Evolutionary conservation across 2,797 vertebrate species (phyloP).

Genomic region (Falco biarmicus): DNA sequence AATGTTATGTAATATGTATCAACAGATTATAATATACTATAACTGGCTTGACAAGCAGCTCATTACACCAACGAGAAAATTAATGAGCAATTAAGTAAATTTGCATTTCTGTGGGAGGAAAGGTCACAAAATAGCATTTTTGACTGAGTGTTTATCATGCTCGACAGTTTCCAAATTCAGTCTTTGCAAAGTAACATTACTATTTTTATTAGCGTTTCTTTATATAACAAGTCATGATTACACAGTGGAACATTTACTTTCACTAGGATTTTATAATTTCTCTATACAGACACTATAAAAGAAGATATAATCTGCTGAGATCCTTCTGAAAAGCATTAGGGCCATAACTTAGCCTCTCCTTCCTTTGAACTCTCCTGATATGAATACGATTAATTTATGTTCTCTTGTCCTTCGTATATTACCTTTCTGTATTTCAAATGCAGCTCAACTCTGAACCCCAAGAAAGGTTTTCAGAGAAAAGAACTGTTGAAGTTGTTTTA

Average conservation of each 20-base stretch:
- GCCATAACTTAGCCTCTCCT: not conserved
- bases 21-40: not conserved
- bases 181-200: conserved; percentile 29
- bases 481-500: not conserved
- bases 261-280: not conserved
- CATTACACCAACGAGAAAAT: not conserved
- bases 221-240: conserved; percentile 23
- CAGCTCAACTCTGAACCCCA: not conserved
- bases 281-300: not conserved
- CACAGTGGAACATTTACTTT: conserved; percentile 20
- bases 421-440: not conserved
- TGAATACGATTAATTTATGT: not conserved
- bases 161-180: conserved; percentile 3
- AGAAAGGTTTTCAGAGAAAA: not conserved
- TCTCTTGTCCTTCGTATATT: not conserved
- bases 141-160: not conserved
- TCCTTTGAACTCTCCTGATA: not conserved
- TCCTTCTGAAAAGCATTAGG: not conserved
- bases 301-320: not conserved
- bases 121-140: not conserved
- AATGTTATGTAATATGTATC: not conserved
- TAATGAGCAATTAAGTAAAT: not conserved
- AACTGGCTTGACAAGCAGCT: not conserved
- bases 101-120: not conserved
- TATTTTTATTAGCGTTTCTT: conserved; percentile 46